Evolutionary conservation across 1,140 invertebrate genomes (phyloP), one percentile per base, ranked within the genome.

Genomic region (Papilio xuthus): DNA sequence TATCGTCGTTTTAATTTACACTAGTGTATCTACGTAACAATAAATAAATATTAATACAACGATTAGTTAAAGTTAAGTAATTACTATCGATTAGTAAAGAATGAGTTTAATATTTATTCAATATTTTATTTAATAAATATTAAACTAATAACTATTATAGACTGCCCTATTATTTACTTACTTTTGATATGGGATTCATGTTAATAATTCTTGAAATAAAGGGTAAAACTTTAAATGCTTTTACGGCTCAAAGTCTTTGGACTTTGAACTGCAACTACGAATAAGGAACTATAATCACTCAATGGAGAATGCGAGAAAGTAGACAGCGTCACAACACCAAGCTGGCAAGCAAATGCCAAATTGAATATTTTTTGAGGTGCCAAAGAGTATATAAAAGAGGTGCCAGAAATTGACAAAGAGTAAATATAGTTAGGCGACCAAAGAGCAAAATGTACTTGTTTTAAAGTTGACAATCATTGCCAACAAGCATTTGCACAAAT

Each of bases 121-220:
- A n/a, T 9, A 53, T 53, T n/a, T 53, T 53, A 6, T 53, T 53
- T 53, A n/a, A n/a, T n/a, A n/a, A n/a, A n/a, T n/a, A n/a, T n/a
- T n/a, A 20, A 2, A 20, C 18, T 53, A 53, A n/a, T n/a, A 53
- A 3, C 4, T 8, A 53, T 1, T 53, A 53, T 20, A 20, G 15
- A 13, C 42, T 13, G 2, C 2, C 10, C 12, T 37, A 6, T 26
- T 74, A 56, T 37, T 80, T 78, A 82, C 84, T 82, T 74, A 87
- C 86, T 82, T 87, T 82, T 13, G 77, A 80, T 9, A 87, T 53
- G 56, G 86, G 86, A 83, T 87, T 87, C 86, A 87, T 87, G 42
- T 79, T 80, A 47, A 70, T n/a, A 37, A 20, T 60, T 76, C 10
- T 37, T 13, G 10, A 41, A 56, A 41, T 10, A 37, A 60, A 26